phyloP scores from a whole-genome alignment of 2,888 invertebrate genomes.

The Thecocarcelia acutangulata region DNA sequence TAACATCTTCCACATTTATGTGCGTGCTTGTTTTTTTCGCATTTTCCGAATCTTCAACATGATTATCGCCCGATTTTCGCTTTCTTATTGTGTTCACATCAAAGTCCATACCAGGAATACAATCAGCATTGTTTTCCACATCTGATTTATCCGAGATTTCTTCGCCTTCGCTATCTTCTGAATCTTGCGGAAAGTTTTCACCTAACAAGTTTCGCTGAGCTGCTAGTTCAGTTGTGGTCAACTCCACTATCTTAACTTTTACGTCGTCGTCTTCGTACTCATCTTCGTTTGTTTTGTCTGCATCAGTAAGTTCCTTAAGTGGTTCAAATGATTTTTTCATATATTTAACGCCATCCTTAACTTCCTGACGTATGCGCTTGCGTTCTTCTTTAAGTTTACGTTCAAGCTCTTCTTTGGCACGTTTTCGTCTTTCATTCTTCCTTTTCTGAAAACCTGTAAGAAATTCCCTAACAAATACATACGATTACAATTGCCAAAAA shows the following conservation, averaged over 20 bases:
- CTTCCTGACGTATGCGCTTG: conserved; percentile 88
- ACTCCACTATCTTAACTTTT: conserved; percentile 89
- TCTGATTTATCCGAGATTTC: conserved; percentile 73
- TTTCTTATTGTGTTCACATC: conserved; percentile 72
- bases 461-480: conserved; percentile 85
- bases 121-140: conserved; percentile 67
- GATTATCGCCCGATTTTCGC: conserved; percentile 45
- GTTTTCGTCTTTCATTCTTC: conserved; percentile 88
- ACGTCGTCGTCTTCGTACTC: conserved; percentile 90
- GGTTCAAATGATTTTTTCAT: conserved; percentile 87
- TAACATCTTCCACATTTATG: conserved; percentile 45
- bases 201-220: conserved; percentile 88
- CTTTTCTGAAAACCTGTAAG: conserved; percentile 91
- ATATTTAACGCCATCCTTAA: conserved; percentile 89
- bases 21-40: too few species aligned
- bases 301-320: conserved; percentile 83
- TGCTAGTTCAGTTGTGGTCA: conserved; percentile 87
- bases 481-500: conserved; percentile 16
- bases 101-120: conserved; percentile 79
- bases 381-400: conserved; percentile 88
- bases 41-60: background rate
- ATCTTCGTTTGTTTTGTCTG: conserved; percentile 75
- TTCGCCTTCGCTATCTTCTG: conserved; percentile 74
- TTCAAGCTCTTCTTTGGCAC: conserved; percentile 88
- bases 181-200: conserved; percentile 83